A percentile compares a stretch with the other conserved stretches of the same genome.
phyloP scores from a whole-genome alignment of 2,113 vertebrate species.

The Illadopsis cleaveri region DNA sequence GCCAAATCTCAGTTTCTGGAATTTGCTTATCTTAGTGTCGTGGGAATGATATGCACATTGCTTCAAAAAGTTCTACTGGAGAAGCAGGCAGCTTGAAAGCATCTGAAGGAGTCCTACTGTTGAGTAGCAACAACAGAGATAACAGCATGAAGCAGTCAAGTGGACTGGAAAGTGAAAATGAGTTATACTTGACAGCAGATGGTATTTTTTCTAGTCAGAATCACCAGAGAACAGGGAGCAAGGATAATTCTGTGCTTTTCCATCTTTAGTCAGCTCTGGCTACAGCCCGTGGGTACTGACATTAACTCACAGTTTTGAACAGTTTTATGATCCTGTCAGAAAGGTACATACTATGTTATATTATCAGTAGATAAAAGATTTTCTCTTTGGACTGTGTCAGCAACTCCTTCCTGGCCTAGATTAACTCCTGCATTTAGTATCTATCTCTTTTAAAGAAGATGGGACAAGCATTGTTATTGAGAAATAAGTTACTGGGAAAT shows the following conservation, averaged over 20 bases:
- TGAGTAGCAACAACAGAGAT: not conserved
- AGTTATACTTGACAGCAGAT: not conserved
- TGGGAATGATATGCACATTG: not conserved
- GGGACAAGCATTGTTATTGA: not conserved
- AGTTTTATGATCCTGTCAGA: not conserved
- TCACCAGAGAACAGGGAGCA: not conserved
- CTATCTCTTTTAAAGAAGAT: not conserved
- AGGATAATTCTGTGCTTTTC: not conserved
- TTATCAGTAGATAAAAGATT: not conserved
- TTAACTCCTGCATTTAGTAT: not conserved
- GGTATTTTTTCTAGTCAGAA: not conserved
- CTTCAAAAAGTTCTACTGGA: not conserved
- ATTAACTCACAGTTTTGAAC: not conserved
- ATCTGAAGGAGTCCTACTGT: not conserved
- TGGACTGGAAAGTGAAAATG: conserved; percentile 26
- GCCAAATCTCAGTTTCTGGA: not conserved
- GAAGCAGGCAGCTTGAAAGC: not conserved
- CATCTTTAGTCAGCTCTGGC: not conserved
- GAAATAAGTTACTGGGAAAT: not conserved
- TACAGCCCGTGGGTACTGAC: not conserved
- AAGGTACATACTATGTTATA: not conserved
- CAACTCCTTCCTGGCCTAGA: not conserved
- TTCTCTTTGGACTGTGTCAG: not conserved
- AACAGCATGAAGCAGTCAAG: not conserved
- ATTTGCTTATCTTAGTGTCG: not conserved